phyloP scores from a whole-genome alignment of 2,888 invertebrate genomes.

The Dicyrtoma fusca region DNA sequence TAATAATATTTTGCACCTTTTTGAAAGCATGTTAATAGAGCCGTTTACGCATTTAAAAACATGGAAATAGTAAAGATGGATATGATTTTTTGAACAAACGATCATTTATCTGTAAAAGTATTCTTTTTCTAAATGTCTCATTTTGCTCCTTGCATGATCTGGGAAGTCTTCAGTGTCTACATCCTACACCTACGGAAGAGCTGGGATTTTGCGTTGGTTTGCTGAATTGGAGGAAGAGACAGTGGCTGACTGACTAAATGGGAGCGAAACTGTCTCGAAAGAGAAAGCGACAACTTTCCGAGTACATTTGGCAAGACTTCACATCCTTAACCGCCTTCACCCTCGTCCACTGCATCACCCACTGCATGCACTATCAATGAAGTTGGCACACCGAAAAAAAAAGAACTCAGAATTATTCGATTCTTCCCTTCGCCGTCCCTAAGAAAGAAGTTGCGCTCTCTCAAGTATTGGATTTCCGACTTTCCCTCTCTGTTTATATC shows the following conservation, averaged over 20 bases:
- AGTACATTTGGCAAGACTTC: conserved; percentile 51
- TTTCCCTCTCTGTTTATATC: not conserved
- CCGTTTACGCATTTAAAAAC: too few species aligned
- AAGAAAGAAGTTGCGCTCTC: too few species aligned
- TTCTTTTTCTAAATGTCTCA: too few species aligned
- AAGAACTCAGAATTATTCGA: conserved; percentile 14
- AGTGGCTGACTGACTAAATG: conserved; percentile 10
- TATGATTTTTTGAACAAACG: too few species aligned
- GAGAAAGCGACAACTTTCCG: conserved; percentile 45
- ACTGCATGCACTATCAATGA: conserved; percentile 19
- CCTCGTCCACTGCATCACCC: conserved; percentile 44
- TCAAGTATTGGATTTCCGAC: not conserved
- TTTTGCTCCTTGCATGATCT: too few species aligned
- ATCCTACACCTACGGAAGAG: too few species aligned
- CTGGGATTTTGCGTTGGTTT: conserved; percentile 23
- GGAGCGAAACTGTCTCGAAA: conserved; percentile 28
- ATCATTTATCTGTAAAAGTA: too few species aligned
- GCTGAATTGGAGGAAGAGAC: conserved; percentile 12
- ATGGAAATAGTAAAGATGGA: too few species aligned
- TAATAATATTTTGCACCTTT: too few species aligned
- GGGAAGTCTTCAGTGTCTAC: too few species aligned
- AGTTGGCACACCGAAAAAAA: conserved; percentile 3
- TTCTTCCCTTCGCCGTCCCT: conserved; percentile 32
- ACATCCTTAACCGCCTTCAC: conserved; percentile 52
- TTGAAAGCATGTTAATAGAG: too few species aligned